Evolutionary conservation across 2,888 invertebrate species (phyloP), one percentile per base, ranked within the genome.

Genomic region (Ischnura elegans): DNA sequence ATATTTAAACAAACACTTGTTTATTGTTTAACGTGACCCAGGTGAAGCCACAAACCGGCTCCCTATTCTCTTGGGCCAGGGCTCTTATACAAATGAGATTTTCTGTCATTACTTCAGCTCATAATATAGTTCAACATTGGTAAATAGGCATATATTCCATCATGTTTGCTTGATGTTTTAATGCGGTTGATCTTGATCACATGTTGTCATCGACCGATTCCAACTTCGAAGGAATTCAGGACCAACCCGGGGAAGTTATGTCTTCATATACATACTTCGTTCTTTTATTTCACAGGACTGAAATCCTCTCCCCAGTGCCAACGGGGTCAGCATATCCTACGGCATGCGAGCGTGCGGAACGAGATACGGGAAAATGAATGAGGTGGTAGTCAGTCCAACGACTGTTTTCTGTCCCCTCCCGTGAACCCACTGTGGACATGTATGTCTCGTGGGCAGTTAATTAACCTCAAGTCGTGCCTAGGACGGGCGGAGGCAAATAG

Each of bases 391-490:
- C 76, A 36, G 76, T 29, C 10, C 76, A 36, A 76, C 25, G 76
- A 76, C 76, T 36, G 76, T 16, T 8, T 25, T n/a, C 36, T 8
- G 61, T n/a, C 36, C 76, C 76, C 36, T 25, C 36, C 76, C 76
- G 36, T 3, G 36, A 10, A 76, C 76, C 46, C 46, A 19, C 16
- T 45, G 86, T 25, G 86, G 86, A n/a, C 86, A 86, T 86, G 86
- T 46, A n/a, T n/a, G n/a, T n/a, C n/a, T n/a, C 36, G 45, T 45
- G 5, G 46, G 86, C n/a, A 46, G 86, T 86, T 86, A 86, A 86
- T 86, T 86, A 86, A 86, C 86, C 46, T n/a, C 86, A 86, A 85
- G 76, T 19, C 43, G 46, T 86, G 46, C 25, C 45, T 29, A 19
- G 86, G 43, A 10, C 43, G 46, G 45, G 46, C 43, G 86, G 46